Base-by-base conservation (phyloP, 1,140 invertebrate species). In the Drosophila seguyi region DNA sequence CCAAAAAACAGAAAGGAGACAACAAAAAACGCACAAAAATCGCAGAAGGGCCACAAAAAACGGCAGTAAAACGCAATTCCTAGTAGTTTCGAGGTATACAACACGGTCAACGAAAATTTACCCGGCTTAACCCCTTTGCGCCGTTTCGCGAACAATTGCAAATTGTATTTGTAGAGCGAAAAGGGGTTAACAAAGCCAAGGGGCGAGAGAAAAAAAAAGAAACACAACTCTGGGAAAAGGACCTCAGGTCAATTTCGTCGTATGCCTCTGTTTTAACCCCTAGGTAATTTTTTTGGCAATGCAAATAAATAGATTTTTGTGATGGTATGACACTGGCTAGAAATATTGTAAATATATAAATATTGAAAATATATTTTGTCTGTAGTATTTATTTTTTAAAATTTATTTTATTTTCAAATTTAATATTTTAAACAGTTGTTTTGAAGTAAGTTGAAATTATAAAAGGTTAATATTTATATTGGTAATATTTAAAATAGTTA, bases 161-260 rank as follows among this genome's bases (percentile, higher is more conserved):
- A 82, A 81, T 86, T 81, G 68, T 75, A 48, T 75, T 75, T 75
- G 50, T 57, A 62, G 71, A 79, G 66, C 67, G 79, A 66, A 72
- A 88, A 90, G 85, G 85, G 85, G 85, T 88, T 90, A 85, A 88
- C 83, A 85, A 79, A 75, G 31, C 8, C 16, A 20, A 20, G 50
- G n/a, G 22, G 11, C 11, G 36, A n/a, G 4, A 22, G n/a, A 63
- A 52, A 63, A 63, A 36, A n/a, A n/a, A n/a, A n/a, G n/a, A n/a
- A n/a, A n/a, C n/a, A n/a, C n/a, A n/a, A 31, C 31, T 14, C 38
- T 45, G 66, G 62, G 14, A 50, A 56, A 75, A 53, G 36, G 22
- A 42, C 45, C 66, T 67, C 22, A 68, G 66, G 60, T 36, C 38
- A 65, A 29, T 29, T 22, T 38, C n/a, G 13, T 7, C 7, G 8